Conservation (phyloP, 2,888 invertebrate species). For the Eucera pruinosa region DNA sequence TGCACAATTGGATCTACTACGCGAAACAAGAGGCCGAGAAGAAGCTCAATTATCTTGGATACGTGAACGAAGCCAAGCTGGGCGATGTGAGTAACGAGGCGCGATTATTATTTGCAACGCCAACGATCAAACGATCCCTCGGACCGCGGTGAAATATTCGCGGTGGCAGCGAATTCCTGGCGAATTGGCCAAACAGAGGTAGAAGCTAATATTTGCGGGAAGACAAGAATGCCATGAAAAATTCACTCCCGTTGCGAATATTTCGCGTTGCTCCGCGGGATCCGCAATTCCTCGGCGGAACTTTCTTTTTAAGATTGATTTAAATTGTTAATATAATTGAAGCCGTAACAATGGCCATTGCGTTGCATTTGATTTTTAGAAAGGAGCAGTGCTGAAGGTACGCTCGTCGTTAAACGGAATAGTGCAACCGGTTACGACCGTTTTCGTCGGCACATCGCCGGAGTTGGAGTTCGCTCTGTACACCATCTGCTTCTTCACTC, state of each 20-base stretch:
- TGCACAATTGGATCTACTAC: slow-evolving; percentile 97
- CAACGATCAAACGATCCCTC: too few relatives aligned
- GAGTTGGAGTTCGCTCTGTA: slow-evolving; percentile 96
- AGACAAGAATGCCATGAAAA: too few relatives aligned
- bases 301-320: too few relatives aligned
- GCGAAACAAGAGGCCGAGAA: slow-evolving; percentile 90
- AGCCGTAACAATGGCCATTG: neutral
- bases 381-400: slow-evolving; percentile 90
- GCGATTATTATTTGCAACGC: too few relatives aligned
- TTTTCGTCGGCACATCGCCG: slow-evolving; percentile 95
- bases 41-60: slow-evolving; percentile 92
- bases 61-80: slow-evolving; percentile 89
- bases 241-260: too few relatives aligned
- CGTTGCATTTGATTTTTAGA: slow-evolving; percentile 86
- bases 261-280: too few relatives aligned
- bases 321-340: neutral
- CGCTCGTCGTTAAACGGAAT: slow-evolving; percentile 90
- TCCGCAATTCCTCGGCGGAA: too few relatives aligned
- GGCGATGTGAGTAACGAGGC: slow-evolving; percentile 87
- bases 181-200: too few relatives aligned
- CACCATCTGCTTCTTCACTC: slow-evolving; percentile 93
- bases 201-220: too few relatives aligned
- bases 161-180: too few relatives aligned
- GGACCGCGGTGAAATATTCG: too few relatives aligned
- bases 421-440: slow-evolving; percentile 91